A percentile compares a stretch with the other conserved stretches of the same genome.
Conservation (phyloP, 2,888 invertebrate species). For the Scaeva pyrastri region DNA sequence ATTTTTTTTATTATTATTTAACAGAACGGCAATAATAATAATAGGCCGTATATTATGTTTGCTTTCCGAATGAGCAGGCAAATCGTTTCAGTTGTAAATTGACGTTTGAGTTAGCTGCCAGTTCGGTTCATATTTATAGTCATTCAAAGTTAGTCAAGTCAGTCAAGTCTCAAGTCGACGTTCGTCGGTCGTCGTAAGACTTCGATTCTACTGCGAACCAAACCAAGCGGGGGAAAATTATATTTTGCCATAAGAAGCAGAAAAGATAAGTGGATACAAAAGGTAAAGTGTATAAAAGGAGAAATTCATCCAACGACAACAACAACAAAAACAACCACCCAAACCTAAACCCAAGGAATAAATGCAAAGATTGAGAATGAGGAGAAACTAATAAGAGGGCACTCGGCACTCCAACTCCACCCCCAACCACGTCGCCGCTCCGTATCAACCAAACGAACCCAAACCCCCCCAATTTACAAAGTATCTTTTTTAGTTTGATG, state of each 20-base stretch:
- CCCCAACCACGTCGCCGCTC: background rate
- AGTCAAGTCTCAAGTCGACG: too few relatives aligned
- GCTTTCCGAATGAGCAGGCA: conserved; percentile 78
- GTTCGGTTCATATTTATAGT: conserved; percentile 77
- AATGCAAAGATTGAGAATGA: conserved; percentile 31
- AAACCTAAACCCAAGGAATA: conserved; percentile 17
- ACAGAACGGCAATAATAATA: conserved; percentile 76
- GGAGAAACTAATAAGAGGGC: conserved; percentile 32
- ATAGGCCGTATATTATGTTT: conserved; percentile 77
- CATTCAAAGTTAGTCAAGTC: conserved; percentile 55
- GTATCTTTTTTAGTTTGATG: conserved; percentile 9
- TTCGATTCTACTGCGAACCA: too few relatives aligned
- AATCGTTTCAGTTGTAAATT: conserved; percentile 79
- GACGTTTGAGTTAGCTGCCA: conserved; percentile 78
- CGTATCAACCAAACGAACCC: background rate
- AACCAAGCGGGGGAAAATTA: conserved; percentile 1
- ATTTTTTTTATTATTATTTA: too few relatives aligned
- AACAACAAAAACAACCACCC: background rate
- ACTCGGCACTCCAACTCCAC: background rate
- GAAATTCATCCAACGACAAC: background rate
- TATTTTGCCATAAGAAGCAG: conserved; percentile 28
- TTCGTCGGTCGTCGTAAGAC: too few relatives aligned
- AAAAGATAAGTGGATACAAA: conserved; percentile 45
- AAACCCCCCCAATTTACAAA: background rate
- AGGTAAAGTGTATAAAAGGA: conserved; percentile 9